Base-by-base conservation (phyloP, 2,797 vertebrate species). In the Anabacerthia variegaticeps region DNA sequence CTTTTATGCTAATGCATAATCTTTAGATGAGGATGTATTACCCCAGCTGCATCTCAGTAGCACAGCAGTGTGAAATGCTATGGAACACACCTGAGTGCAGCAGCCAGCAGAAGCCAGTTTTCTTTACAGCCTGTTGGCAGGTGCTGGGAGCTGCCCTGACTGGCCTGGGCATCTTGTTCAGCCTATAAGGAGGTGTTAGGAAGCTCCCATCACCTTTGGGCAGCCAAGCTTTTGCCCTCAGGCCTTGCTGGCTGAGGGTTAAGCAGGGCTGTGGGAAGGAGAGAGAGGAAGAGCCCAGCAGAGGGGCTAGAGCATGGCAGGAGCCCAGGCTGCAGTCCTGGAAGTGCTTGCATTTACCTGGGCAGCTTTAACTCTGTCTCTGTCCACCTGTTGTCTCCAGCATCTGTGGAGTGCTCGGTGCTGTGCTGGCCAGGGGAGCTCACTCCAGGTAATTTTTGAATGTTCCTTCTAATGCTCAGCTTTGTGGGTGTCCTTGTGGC, bases 171-270 rank as follows among this genome's bases (percentile, higher is more conserved):
- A 84, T 32, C 55, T 73, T 28, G 49, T 36, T 43, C 23, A 41
- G 59, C 26, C n/a, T 5, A 8, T 49, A 32, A 67, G 34, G 36
- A 23, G n/a, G 13, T 14, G 13, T 26, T 14, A 26, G 24, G 0
- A 4, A 8, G 4, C 0, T 24, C 7, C 0, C 0, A 0, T 0
- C 1, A 0, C 30, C 2, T 8, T 21, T 3, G 1, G 11, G 5
- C 4, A 41, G 23, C 1, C 0, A 0, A 14, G 2, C 0, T 0
- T 15, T 24, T 2, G 1, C 14, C 1, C 12, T 61, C 1, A 21
- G 27, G 9, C 2, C 20, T 51, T 4, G 3, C 43, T 10, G 4
- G 7, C 8, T 32, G 11, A 22, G 27, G 13, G 14, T 4, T 36
- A 2, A 34, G 19, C 0, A 3, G 1, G 4, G 17, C 59, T 27